These are phyloP conservation scores for Microtus pennsylvanicus DNA, from an alignment of 2,113 vertebrate species.

Conservation along the genomic window DNA sequence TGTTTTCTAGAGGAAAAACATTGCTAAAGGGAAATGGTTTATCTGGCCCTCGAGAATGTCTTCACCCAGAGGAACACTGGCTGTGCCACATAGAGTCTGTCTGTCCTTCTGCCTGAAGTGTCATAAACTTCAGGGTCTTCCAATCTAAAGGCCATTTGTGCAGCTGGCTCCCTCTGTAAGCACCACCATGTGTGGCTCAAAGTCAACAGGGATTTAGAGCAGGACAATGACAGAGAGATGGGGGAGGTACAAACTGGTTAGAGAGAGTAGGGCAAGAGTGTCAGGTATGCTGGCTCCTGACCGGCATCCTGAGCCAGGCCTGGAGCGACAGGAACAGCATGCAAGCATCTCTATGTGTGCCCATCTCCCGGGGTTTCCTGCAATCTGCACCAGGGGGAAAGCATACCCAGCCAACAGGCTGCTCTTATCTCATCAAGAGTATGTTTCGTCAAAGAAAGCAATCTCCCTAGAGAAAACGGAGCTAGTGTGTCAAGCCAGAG, in stretches of 20 bases:
- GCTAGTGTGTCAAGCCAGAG: background rate
- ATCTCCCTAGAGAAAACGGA: constrained; percentile 45
- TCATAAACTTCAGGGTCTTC: background rate
- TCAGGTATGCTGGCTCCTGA: constrained; percentile 35
- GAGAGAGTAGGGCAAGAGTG: background rate
- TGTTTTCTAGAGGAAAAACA: background rate
- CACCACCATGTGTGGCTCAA: background rate
- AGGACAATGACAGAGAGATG: constrained; percentile 28
- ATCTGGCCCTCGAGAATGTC: background rate
- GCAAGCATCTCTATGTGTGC: background rate
- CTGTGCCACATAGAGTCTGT: background rate
- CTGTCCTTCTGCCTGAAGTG: background rate
- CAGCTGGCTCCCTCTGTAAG: constrained; percentile 25
- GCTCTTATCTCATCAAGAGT: constrained; percentile 28
- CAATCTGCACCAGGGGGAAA: constrained; percentile 50
- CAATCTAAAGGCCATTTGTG: constrained; percentile 35
- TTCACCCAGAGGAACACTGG: background rate
- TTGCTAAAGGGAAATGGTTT: background rate
- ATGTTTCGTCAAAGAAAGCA: constrained; percentile 51
- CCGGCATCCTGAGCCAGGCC: constrained; percentile 6
- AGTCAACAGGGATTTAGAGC: constrained; percentile 45
- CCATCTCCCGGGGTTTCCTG: constrained; percentile 56
- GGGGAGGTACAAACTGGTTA: constrained; percentile 20
- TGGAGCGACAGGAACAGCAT: constrained; percentile 46
- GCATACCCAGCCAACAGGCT: background rate